Conservation (phyloP, 2,888 invertebrate genomes). For the Synergus itoensis region DNA sequence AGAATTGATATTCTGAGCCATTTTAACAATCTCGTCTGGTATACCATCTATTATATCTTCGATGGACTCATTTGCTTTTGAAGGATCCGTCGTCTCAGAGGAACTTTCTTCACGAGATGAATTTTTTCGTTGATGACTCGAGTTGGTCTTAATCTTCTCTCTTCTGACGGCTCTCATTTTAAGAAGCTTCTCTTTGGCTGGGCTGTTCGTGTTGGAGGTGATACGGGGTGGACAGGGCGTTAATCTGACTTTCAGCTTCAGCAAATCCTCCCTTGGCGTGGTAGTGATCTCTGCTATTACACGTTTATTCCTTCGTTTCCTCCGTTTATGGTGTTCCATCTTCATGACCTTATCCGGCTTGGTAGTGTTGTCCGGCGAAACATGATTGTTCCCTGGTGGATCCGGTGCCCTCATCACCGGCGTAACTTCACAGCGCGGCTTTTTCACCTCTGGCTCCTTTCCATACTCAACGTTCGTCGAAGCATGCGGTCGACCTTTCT, state of each 20-base stretch:
- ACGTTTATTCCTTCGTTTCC: slow-evolving; percentile 69
- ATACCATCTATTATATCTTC: slow-evolving; percentile 70
- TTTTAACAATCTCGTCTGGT: slow-evolving; percentile 67
- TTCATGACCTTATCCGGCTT: slow-evolving; percentile 62
- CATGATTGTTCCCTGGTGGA: slow-evolving; percentile 50
- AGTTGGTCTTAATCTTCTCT: slow-evolving; percentile 63
- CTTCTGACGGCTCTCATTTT: slow-evolving; percentile 66
- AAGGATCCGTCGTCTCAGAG: slow-evolving; percentile 43
- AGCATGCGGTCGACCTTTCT: slow-evolving; percentile 54
- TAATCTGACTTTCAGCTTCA: slow-evolving; percentile 70
- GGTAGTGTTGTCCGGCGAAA: slow-evolving; percentile 41
- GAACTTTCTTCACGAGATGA: slow-evolving; percentile 49
- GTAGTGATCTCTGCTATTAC: slow-evolving; percentile 74
- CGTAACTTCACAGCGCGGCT: slow-evolving; percentile 73
- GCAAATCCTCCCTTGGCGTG: slow-evolving; percentile 69
- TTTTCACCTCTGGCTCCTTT: slow-evolving; percentile 67
- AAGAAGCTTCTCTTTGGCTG: slow-evolving; percentile 67
- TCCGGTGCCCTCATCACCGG: slow-evolving; percentile 70
- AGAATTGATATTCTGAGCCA: slow-evolving; percentile 63
- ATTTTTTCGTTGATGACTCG: slow-evolving; percentile 52
- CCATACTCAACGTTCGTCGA: slow-evolving; percentile 55
- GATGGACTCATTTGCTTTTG: slow-evolving; percentile 65
- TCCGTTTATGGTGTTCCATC: slow-evolving; percentile 69
- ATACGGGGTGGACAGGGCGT: slow-evolving; percentile 71
- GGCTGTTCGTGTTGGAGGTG: slow-evolving; percentile 59